Evolutionary conservation across 2,113 vertebrate species (phyloP).

Genomic region (western clawed frog (Xenopus tropicalis)): UCB_Xtro_10.0 CM004446.2:104110501-104111000

Average conservation of each 20-base stretch:
- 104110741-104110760: slow-evolving; percentile 75
- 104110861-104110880: slow-evolving; percentile 79
- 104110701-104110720: slow-evolving; percentile 64
- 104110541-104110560: slow-evolving; percentile 54
- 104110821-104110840: slow-evolving; percentile 79
- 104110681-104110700: slow-evolving; percentile 40
- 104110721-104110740: slow-evolving; percentile 57
- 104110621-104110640: slow-evolving; percentile 45
- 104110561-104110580: slow-evolving; percentile 61
- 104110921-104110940: slow-evolving; percentile 67
- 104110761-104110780: slow-evolving; percentile 66
- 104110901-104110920: slow-evolving; percentile 74
- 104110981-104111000: slow-evolving; percentile 70
- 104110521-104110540: neutral
- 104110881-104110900: slow-evolving; percentile 77
- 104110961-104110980: slow-evolving; percentile 61
- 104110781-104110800: slow-evolving; percentile 73
- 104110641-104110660: slow-evolving; percentile 49
- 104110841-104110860: slow-evolving; percentile 71
- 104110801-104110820: slow-evolving; percentile 70
- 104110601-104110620: slow-evolving; percentile 65
- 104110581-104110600: slow-evolving; percentile 46
- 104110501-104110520: neutral
- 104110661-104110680: slow-evolving; percentile 51
- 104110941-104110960: slow-evolving; percentile 70